phyloP scores from a whole-genome alignment of 1,140 invertebrate genomes.

The Drosophila grimshawi region DNA sequence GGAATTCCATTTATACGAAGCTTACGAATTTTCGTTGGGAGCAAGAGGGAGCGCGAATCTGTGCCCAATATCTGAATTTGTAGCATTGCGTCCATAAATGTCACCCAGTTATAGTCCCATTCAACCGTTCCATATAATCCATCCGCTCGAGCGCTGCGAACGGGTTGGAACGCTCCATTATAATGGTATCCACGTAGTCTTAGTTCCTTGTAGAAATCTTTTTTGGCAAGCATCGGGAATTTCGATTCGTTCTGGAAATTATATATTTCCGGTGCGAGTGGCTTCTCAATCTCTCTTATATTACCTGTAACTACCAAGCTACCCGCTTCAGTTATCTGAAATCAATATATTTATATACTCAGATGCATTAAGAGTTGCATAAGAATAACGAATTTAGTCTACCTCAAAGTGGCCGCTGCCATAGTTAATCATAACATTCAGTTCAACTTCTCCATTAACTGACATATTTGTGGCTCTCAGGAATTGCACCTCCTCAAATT shows the following conservation, averaged over 20 bases:
- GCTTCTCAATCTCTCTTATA: slow-evolving; percentile 86
- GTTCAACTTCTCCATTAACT: slow-evolving; percentile 88
- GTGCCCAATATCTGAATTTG: slow-evolving; percentile 92
- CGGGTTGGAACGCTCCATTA: slow-evolving; percentile 74
- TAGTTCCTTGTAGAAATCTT: slow-evolving; percentile 97
- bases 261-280: slow-evolving; percentile 84
- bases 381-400: not conserved
- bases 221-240: slow-evolving; percentile 85
- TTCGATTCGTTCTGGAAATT: slow-evolving; percentile 84
- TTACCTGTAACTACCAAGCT: slow-evolving; percentile 91
- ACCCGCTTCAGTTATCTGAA: slow-evolving; percentile 90
- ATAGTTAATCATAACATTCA: slow-evolving; percentile 93
- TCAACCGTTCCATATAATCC: slow-evolving; percentile 85
- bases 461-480: slow-evolving; percentile 92
- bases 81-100: slow-evolving; percentile 96
- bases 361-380: no score
- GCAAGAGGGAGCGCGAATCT: slow-evolving; percentile 90
- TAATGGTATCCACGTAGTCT: slow-evolving; percentile 96
- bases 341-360: slow-evolving; percentile 29
- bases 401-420: slow-evolving; percentile 92
- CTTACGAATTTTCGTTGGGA: slow-evolving; percentile 94
- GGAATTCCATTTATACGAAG: slow-evolving; percentile 91
- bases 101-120: slow-evolving; percentile 94
- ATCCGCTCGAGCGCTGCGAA: slow-evolving; percentile 81
- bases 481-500: slow-evolving; percentile 95